Percentiles rank a stretch among this genome's conserved stretches.
These are phyloP conservation scores for Spodoptera exigua DNA, from an alignment of 2,888 invertebrate genomes.

Conservation along the genomic window DNA sequence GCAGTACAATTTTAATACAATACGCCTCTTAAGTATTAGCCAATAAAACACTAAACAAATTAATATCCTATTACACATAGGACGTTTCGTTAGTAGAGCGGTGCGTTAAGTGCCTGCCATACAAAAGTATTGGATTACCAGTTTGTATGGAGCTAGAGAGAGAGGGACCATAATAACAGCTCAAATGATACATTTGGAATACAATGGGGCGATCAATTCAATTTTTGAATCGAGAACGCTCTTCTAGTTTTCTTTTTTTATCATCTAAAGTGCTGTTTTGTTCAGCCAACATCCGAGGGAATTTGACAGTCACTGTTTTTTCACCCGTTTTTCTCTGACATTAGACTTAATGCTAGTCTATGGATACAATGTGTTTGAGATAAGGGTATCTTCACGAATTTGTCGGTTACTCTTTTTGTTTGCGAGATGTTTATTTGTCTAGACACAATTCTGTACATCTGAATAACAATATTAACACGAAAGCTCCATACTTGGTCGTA, in stretches of 20 bases:
- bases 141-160: constrained; percentile 85
- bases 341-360: constrained; percentile 77
- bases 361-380: constrained; percentile 66
- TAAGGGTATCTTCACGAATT: constrained; percentile 55
- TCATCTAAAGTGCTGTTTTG: constrained; percentile 89
- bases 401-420: constrained; percentile 44
- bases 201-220: constrained; percentile 90
- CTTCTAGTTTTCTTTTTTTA: constrained; percentile 86
- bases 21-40: constrained; percentile 53
- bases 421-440: constrained; percentile 43
- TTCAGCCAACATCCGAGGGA: constrained; percentile 87
- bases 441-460: constrained; percentile 24
- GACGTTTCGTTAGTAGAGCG: constrained; percentile 77
- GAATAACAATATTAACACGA: constrained; percentile 28
- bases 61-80: constrained; percentile 71
- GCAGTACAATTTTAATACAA: constrained; percentile 32
- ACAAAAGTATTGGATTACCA: constrained; percentile 89
- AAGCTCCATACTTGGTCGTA: constrained; percentile 27
- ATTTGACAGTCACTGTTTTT: constrained; percentile 89
- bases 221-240: constrained; percentile 90
- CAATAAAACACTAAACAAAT: constrained; percentile 76
- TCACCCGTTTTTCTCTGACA: constrained; percentile 80
- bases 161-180: constrained; percentile 88
- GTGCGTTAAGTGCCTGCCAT: constrained; percentile 87
- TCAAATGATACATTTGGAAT: constrained; percentile 90